These are phyloP conservation scores for Lysandra bellargus DNA, from an alignment of 2,888 invertebrate species.

Conservation along the genomic window DNA sequence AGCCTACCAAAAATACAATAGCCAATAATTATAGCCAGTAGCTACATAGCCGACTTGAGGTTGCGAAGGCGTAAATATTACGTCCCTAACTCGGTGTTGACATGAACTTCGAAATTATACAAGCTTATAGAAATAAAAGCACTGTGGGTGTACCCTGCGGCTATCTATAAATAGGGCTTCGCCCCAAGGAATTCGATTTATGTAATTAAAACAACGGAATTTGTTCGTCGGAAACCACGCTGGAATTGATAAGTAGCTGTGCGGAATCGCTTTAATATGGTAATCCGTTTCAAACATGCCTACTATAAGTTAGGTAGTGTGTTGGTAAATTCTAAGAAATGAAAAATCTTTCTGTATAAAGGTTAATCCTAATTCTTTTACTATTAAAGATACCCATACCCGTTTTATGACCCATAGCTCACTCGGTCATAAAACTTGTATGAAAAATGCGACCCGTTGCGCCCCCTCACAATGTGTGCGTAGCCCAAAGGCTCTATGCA, in stretches of 20 bases:
- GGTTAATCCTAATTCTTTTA: too few species aligned
- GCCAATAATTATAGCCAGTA: background rate
- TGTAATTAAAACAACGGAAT: conserved; percentile 12
- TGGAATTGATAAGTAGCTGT: conserved; percentile 1
- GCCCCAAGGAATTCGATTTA: background rate
- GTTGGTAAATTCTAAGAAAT: background rate
- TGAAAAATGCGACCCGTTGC: too few species aligned
- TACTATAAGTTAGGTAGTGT: background rate
- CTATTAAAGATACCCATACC: too few species aligned
- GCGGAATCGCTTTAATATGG: background rate
- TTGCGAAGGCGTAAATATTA: background rate
- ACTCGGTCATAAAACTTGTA: too few species aligned
- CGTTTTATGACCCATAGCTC: too few species aligned
- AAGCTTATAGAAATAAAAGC: background rate
- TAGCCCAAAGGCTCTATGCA: background rate
- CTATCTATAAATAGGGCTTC: background rate
- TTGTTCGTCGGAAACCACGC: background rate
- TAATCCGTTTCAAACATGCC: background rate
- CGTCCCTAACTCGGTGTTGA: background rate
- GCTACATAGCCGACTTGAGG: background rate
- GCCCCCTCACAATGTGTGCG: too few species aligned
- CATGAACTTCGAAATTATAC: background rate
- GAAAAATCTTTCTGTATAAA: too few species aligned
- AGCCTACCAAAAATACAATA: background rate
- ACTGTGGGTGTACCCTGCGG: background rate